A percentile compares a stretch with the other conserved stretches of the same genome.
phyloP scores from a whole-genome alignment of 2,888 invertebrate species.

The Aricia artaxerxes region DNA sequence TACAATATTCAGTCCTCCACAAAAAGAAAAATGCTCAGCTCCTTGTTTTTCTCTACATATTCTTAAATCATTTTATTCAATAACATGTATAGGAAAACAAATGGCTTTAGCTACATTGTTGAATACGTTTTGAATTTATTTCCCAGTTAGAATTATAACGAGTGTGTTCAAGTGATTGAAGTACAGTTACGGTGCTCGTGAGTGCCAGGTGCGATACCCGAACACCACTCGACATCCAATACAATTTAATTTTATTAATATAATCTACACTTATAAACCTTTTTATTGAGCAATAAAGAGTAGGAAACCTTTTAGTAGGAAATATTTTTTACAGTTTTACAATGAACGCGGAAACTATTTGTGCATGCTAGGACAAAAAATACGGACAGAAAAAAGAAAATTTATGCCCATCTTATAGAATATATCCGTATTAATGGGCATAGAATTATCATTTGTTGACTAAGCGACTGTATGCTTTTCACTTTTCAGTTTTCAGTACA shows the following conservation, averaged over 20 bases:
- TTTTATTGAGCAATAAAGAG: neutral
- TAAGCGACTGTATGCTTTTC: too few species aligned
- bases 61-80: neutral
- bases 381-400: neutral
- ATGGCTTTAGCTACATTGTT: slow-evolving; percentile 2
- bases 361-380: neutral
- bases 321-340: neutral
- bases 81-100: too few species aligned
- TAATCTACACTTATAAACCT: slow-evolving; percentile 20
- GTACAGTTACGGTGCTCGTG: slow-evolving; percentile 39
- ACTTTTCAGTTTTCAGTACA: neutral
- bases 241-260: slow-evolving; percentile 25
- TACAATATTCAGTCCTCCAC: neutral
- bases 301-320: neutral
- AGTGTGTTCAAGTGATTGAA: slow-evolving; percentile 37
- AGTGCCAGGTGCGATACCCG: slow-evolving; percentile 48
- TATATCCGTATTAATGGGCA: too few species aligned
- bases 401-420: neutral
- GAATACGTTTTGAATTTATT: slow-evolving; percentile 5
- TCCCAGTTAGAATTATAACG: slow-evolving; percentile 27
- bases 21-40: too few species aligned
- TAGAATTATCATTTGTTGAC: too few species aligned
- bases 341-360: neutral
- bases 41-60: neutral
- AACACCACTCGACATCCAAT: slow-evolving; percentile 27